Percentiles rank a stretch among this genome's conserved stretches.
These are phyloP conservation scores for Scaptomyza polygonia DNA, from an alignment of 2,888 invertebrate species.

Conservation along the genomic window DNA sequence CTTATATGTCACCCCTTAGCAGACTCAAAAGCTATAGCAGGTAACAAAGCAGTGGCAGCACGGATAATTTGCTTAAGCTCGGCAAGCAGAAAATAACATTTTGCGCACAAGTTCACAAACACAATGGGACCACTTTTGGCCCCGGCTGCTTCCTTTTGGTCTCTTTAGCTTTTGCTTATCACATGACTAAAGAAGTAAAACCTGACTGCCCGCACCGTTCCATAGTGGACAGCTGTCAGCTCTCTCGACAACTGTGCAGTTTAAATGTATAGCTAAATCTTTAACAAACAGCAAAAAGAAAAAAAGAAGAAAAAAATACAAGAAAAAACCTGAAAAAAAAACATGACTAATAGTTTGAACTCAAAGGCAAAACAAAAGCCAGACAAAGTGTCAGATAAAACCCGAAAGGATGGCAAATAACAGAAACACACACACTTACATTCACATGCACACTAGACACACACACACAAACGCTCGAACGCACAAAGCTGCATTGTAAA, in stretches of 20 bases:
- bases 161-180: conserved; percentile 53
- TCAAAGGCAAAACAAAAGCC: conserved; percentile 66
- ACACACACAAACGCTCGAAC: conserved; percentile 1
- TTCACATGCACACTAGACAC: conserved; percentile 1
- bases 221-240: conserved; percentile 52
- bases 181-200: conserved; percentile 47
- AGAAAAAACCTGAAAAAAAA: conserved; percentile 42
- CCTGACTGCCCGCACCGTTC: conserved; percentile 22
- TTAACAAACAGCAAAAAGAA: conserved; percentile 25
- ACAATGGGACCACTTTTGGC: conserved; percentile 60
- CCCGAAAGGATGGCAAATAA: conserved; percentile 57
- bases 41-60: conserved; percentile 44
- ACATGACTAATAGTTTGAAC: conserved; percentile 73
- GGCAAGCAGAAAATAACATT: conserved; percentile 76
- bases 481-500: conserved; percentile 42
- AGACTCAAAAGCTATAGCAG: conserved; percentile 27
- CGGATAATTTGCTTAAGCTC: conserved; percentile 75
- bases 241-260: conserved; percentile 52
- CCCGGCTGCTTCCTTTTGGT: conserved; percentile 5
- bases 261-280: conserved; percentile 54
- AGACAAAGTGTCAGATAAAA: conserved; percentile 69
- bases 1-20: conserved; percentile 17
- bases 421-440: conserved; percentile 9
- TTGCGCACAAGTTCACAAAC: conserved; percentile 70
- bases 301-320: conserved; percentile 22